These are phyloP conservation scores for Microcebus murinus DNA, from an alignment of 2,113 vertebrate species.

Conservation along the genomic window DNA sequence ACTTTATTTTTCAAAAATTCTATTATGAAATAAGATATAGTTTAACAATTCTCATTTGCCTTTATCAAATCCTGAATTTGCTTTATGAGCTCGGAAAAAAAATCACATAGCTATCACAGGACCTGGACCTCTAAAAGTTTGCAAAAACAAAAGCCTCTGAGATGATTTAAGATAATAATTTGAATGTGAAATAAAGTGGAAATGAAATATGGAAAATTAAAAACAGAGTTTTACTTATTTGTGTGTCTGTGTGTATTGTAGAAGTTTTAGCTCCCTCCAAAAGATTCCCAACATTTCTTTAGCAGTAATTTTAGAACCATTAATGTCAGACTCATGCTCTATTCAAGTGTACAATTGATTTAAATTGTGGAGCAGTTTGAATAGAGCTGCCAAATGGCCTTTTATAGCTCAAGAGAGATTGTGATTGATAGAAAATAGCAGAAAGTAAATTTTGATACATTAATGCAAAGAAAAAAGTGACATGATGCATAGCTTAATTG, in stretches of 20 bases:
- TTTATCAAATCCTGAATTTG: constrained; percentile 16
- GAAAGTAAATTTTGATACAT: constrained; percentile 42
- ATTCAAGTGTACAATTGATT: constrained; percentile 39
- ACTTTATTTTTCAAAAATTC: constrained; percentile 38
- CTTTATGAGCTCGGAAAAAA: not conserved
- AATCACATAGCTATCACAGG: not conserved
- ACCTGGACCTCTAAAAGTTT: not conserved
- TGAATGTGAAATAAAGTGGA: constrained; percentile 75
- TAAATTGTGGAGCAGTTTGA: constrained; percentile 6
- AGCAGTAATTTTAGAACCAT: constrained; percentile 20
- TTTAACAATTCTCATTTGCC: constrained; percentile 19
- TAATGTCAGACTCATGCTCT: not conserved
- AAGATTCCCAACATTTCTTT: constrained; percentile 33
- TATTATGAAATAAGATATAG: constrained; percentile 34
- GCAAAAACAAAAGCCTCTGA: constrained; percentile 39
- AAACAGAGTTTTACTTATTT: constrained; percentile 73
- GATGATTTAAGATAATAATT: constrained; percentile 55
- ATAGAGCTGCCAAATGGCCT: constrained; percentile 2
- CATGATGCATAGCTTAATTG: constrained; percentile 42
- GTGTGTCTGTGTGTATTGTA: constrained; percentile 56
- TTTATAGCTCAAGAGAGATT: not conserved
- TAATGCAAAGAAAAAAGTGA: constrained; percentile 24
- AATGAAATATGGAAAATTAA: constrained; percentile 62
- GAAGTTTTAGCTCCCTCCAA: not conserved
- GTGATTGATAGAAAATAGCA: constrained; percentile 24